A percentile compares a stretch with the other conserved stretches of the same genome.
These are phyloP conservation scores for Caradrina clavipalpis DNA, from an alignment of 2,888 invertebrate genomes.

Conservation along the genomic window DNA sequence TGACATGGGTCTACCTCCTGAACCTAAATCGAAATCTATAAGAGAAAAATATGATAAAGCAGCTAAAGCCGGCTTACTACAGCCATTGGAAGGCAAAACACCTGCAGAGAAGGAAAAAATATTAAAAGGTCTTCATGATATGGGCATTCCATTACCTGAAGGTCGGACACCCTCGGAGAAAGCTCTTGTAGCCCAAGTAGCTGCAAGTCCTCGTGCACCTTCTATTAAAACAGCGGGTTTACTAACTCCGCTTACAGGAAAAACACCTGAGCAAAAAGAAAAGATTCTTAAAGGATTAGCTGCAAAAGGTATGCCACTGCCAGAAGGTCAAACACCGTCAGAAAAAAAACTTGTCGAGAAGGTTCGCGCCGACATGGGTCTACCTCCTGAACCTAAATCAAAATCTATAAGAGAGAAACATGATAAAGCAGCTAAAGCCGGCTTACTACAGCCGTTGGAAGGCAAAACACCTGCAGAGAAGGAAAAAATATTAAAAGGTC, in stretches of 20 bases:
- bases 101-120: slow-evolving; percentile 66
- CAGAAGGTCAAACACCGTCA: slow-evolving; percentile 35
- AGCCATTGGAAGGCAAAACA: slow-evolving; percentile 66
- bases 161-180: slow-evolving; percentile 67
- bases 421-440: slow-evolving; percentile 61
- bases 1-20: slow-evolving; percentile 55
- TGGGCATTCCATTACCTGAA: slow-evolving; percentile 61
- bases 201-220: neutral
- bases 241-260: slow-evolving; percentile 7
- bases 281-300: slow-evolving; percentile 12
- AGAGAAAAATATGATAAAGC: slow-evolving; percentile 64
- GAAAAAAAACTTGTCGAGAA: slow-evolving; percentile 19
- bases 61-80: slow-evolving; percentile 51
- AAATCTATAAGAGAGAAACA: slow-evolving; percentile 58
- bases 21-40: slow-evolving; percentile 45
- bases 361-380: neutral
- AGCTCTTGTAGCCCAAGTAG: slow-evolving; percentile 41
- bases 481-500: neutral
- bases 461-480: slow-evolving; percentile 57
- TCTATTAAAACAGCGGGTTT: slow-evolving; percentile 8
- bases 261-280: slow-evolving; percentile 26
- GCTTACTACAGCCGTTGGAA: slow-evolving; percentile 49
- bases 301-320: slow-evolving; percentile 29
- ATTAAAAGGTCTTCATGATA: slow-evolving; percentile 15
- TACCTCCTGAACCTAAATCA: neutral